phyloP scores from a whole-genome alignment of 2,113 vertebrate species.

The Meleagris gallopavo region DNA sequence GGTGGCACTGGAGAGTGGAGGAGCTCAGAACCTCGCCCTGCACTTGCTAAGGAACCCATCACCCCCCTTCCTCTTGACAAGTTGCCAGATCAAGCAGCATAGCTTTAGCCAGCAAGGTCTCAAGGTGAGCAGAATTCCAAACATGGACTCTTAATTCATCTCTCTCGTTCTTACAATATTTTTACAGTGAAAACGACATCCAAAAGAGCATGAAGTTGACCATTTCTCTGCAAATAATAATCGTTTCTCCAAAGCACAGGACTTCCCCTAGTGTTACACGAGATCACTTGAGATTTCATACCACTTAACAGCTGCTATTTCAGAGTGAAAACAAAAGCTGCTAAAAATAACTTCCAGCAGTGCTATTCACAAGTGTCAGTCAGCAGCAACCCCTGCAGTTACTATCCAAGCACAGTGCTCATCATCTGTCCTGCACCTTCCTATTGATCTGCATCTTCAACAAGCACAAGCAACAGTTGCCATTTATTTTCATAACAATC shows the following conservation, averaged over 20 bases:
- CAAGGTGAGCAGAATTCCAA: background rate
- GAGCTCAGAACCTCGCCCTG: background rate
- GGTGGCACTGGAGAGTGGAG: rapidly evolving
- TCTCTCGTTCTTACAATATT: background rate
- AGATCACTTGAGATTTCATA: background rate
- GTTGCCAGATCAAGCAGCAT: background rate
- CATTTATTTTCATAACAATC: background rate
- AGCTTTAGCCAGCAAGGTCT: background rate
- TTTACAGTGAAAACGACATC: background rate
- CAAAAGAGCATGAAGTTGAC: background rate
- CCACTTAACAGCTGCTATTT: conserved; percentile 16
- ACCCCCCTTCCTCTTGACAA: rapidly evolving
- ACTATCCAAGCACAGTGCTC: background rate
- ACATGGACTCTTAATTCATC: background rate
- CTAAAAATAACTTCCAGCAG: conserved; percentile 42
- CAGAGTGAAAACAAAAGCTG: conserved; percentile 32
- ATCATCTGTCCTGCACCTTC: conserved; percentile 25
- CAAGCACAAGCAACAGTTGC: conserved; percentile 29
- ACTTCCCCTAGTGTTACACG: background rate
- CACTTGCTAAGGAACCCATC: background rate
- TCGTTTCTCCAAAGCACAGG: background rate
- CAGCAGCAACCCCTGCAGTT: background rate
- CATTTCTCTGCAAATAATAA: background rate
- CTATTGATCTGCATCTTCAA: background rate
- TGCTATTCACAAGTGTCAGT: conserved; percentile 5